Conservation (phyloP, 1,140 invertebrate genomes). For the Oscheius sp. region DNA sequence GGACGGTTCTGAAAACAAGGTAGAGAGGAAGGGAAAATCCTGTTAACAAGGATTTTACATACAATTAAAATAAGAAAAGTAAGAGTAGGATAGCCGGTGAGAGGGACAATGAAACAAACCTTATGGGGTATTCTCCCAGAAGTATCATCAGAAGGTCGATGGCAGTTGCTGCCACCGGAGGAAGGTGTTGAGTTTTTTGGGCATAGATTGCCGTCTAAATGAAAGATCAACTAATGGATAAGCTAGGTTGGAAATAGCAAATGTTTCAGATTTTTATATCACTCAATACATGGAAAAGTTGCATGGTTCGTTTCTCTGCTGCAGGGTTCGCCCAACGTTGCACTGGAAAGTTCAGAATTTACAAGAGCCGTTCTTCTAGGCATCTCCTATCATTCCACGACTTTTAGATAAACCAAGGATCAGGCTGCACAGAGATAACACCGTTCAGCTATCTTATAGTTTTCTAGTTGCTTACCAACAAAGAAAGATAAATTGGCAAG, state of each 20-base stretch:
- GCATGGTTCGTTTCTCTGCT: no score
- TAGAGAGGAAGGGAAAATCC: not conserved
- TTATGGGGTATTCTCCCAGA: conserved; percentile 32
- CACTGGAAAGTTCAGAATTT: no score
- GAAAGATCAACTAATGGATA: no score
- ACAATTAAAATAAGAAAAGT: no score
- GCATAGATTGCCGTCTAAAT: conserved; percentile 12
- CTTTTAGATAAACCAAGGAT: no score
- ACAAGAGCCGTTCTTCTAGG: no score
- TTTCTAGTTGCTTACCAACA: not conserved
- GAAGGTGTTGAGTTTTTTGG: not conserved
- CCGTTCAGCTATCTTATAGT: not conserved
- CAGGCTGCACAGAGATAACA: no score
- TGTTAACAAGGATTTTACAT: not conserved
- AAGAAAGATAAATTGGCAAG: not conserved
- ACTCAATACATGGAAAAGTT: no score
- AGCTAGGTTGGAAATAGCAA: no score
- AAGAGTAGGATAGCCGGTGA: not conserved
- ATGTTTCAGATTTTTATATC: no score
- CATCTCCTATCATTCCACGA: no score
- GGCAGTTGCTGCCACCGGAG: not conserved
- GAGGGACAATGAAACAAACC: not conserved
- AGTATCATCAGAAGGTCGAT: conserved; percentile 3
- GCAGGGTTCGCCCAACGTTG: no score
- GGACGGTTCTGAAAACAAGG: conserved; percentile 21